phyloP scores from a whole-genome alignment of 2,113 vertebrate species.

The Ophthalmolycus amberensis region DNA sequence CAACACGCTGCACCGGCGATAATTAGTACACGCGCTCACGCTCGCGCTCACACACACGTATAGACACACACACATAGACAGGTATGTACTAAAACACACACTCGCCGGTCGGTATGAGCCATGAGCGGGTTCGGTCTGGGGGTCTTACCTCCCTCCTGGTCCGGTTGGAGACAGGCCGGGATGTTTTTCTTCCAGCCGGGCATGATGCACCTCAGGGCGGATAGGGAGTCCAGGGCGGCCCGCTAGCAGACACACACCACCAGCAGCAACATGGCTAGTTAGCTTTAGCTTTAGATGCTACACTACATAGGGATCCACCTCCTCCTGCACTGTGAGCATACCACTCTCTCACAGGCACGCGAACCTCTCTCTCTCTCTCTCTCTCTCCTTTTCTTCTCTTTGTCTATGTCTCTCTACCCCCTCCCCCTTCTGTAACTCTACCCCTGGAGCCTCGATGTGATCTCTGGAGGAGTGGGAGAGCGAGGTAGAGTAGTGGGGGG shows the following conservation, averaged over 20 bases:
- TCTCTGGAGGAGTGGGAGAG: conserved; percentile 39
- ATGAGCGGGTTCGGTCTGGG: conserved; percentile 18
- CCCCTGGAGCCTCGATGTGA: conserved; percentile 51
- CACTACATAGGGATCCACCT: conserved; percentile 56
- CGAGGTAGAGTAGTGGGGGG: background rate
- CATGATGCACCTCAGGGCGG: conserved; percentile 86
- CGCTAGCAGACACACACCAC: conserved; percentile 73
- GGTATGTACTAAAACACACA: conserved; percentile 15
- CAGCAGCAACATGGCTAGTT: conserved; percentile 78
- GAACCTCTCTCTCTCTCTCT: conserved; percentile 25
- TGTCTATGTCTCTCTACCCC: conserved; percentile 67
- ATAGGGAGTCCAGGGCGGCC: conserved; percentile 82
- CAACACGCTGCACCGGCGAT: conserved; percentile 58
- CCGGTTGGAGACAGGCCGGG: conserved; percentile 95
- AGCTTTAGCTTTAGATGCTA: conserved; percentile 72
- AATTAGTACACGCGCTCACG: conserved; percentile 37
- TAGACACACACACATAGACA: conserved; percentile 19
- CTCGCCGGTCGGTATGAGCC: conserved; percentile 42
- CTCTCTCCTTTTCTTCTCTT: conserved; percentile 26
- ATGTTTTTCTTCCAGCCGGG: conserved; percentile 98
- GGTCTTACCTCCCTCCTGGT: conserved; percentile 88
- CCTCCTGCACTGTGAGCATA: conserved; percentile 49
- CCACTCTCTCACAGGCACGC: conserved; percentile 15
- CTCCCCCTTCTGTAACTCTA: conserved; percentile 60
- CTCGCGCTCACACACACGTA: background rate